These are phyloP conservation scores for Catocala nupta DNA, from an alignment of 2,888 invertebrate genomes.

Conservation along the genomic window DNA sequence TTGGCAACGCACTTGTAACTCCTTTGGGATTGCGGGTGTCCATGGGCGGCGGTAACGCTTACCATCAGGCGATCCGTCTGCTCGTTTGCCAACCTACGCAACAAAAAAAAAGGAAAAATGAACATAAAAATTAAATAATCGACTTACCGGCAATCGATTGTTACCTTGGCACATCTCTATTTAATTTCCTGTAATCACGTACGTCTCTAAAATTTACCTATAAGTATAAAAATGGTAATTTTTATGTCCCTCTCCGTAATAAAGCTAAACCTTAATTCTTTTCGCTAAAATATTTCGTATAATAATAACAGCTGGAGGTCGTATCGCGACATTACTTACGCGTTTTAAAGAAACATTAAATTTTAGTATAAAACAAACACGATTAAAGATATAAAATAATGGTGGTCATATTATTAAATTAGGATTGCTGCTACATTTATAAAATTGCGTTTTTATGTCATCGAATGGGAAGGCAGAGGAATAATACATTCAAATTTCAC, in stretches of 20 bases:
- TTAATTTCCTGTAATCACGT: slow-evolving; percentile 49
- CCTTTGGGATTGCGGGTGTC: no score
- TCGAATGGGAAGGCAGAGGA: no score
- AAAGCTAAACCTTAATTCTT: slow-evolving; percentile 64
- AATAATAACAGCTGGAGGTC: slow-evolving; percentile 55
- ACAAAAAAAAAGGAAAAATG: no score
- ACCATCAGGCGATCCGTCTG: no score
- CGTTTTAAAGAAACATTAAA: slow-evolving; percentile 32
- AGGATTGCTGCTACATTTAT: neutral
- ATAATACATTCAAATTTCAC: no score
- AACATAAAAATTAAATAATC: neutral
- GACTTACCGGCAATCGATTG: slow-evolving; percentile 29
- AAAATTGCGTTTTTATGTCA: no score
- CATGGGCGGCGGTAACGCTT: no score
- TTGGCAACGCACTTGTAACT: no score
- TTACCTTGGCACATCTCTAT: slow-evolving; percentile 32
- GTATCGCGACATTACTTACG: slow-evolving; percentile 38
- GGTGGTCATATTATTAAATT: neutral
- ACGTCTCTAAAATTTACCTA: slow-evolving; percentile 46
- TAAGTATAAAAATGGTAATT: slow-evolving; percentile 63
- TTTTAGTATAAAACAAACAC: slow-evolving; percentile 17
- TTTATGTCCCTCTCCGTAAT: slow-evolving; percentile 63
- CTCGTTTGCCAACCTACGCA: no score
- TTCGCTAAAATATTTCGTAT: slow-evolving; percentile 56
- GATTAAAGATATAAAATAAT: neutral